A percentile compares a stretch with the other conserved stretches of the same genome.
Conservation (phyloP, 1,140 invertebrate genomes). For the Drosophila kanapiae region DNA sequence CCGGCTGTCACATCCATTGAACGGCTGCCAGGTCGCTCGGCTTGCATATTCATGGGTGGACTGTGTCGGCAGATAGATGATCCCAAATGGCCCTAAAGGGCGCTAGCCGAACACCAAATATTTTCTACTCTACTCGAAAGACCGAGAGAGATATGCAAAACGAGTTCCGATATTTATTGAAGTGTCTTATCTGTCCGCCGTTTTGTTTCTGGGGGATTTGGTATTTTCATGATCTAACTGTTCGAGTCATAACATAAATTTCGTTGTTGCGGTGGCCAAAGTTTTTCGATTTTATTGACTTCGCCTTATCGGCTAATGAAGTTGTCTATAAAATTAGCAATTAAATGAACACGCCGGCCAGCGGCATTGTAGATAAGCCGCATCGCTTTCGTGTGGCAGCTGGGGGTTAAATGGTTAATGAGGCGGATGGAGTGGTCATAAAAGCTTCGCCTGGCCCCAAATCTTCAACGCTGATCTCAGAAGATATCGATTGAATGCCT, state of each 20-base stretch:
- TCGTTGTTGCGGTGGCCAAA: conserved; percentile 26
- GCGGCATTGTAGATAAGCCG: conserved; percentile 55
- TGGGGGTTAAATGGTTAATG: conserved; percentile 59
- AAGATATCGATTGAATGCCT: conserved; percentile 17
- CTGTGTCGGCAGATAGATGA: conserved; percentile 26
- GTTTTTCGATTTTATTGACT: conserved; percentile 67
- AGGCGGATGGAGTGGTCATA: conserved; percentile 4
- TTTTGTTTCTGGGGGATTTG: conserved; percentile 22
- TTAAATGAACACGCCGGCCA: conserved; percentile 69
- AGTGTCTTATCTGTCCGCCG: conserved; percentile 8
- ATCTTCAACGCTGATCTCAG: conserved; percentile 15
- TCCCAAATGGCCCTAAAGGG: conserved; percentile 50
- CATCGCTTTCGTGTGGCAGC: conserved; percentile 7
- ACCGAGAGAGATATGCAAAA: conserved; percentile 65
- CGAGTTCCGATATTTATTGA: conserved; percentile 5
- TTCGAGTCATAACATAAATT: conserved; percentile 68
- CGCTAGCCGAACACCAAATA: conserved; percentile 54
- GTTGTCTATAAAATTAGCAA: conserved; percentile 80
- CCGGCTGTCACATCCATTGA: conserved; percentile 38
- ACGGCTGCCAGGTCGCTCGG: conserved; percentile 31
- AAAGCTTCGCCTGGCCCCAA: conserved; percentile 10
- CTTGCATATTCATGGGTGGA: conserved; percentile 52
- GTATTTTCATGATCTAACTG: conserved; percentile 54
- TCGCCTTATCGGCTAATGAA: conserved; percentile 73
- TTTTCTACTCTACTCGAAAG: conserved; percentile 24